Base-by-base conservation (phyloP, 2,888 invertebrate species). In the Thereva unica region DNA sequence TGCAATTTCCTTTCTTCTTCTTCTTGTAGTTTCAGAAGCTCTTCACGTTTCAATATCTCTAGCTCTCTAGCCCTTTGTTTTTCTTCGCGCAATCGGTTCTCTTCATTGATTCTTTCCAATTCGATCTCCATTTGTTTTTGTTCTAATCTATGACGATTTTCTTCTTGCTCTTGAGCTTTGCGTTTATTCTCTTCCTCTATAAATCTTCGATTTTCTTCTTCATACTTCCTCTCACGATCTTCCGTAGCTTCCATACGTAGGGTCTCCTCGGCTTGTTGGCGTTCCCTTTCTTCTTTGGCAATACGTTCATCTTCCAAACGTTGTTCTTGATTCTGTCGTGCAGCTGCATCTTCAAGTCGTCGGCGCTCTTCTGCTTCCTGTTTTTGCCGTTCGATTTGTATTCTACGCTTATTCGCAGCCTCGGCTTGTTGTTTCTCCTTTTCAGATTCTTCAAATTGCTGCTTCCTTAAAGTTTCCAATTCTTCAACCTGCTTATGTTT, bases 1-100 rank as follows among this genome's bases (percentile, higher is more conserved):
- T 73, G 74, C 57, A 79, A 68, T 4, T 74, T 75, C 12, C 76
- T 71, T 68, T 79, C 80, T 59, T 80, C 77, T 34, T 72, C 75
- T 35, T 73, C 73, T 12, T 78, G 71, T 10, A 72, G 73, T 59
- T 71, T 73, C 52, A 76, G 70, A 8, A 75, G 74, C 34, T 71
- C 74, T 68, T 78, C 72, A 0, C 76, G 75, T 7, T 72, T 69
- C 3, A 71, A 73, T 2, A 79, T 78, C 67, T 80, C 78, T 1
- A 71, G 74, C 55, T 77, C 76, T 2, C 79, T 78, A 55, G 74
- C 72, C 10, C 75, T 76, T 66, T 77, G 73, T 40, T 71, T 70
- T 59, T 75, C 73, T 41, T 75, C 73, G 0, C 78, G 75, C 10
- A 73, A 75, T 4, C 67, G 72, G 45, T 76, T 74, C 52, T 79